Conservation (phyloP, 2,888 invertebrate species). For the Leptothorax acervorum region DNA sequence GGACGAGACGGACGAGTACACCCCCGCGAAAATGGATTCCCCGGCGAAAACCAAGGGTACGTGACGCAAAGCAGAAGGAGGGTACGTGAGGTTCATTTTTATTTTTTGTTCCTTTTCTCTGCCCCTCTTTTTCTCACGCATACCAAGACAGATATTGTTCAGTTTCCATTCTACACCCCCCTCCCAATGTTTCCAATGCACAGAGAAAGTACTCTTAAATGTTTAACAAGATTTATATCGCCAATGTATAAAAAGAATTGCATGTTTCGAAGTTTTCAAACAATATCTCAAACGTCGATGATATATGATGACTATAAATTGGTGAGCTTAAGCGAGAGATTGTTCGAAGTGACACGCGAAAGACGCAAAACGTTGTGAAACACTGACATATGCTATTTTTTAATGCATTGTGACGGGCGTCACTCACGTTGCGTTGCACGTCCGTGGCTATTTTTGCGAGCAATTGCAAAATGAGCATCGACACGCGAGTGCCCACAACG, state of each 20-base stretch:
- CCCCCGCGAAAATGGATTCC: constrained; percentile 86
- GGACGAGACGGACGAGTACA: constrained; percentile 88
- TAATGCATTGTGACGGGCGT: constrained; percentile 39
- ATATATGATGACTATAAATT: background rate
- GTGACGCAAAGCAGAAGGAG: constrained; percentile 77
- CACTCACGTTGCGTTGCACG: constrained; percentile 30
- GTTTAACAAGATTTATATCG: background rate
- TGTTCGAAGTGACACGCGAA: background rate
- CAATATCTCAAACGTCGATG: background rate
- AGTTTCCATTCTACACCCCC: background rate
- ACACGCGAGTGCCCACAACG: constrained; percentile 33
- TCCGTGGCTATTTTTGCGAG: constrained; percentile 39
- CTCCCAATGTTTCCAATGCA: background rate
- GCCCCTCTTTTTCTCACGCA: background rate
- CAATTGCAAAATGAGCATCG: constrained; percentile 51
- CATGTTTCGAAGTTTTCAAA: background rate
- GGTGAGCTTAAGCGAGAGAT: background rate
- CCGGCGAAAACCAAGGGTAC: constrained; percentile 88
- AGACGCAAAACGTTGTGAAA: constrained; percentile 24
- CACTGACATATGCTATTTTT: constrained; percentile 51
- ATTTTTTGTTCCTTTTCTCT: constrained; percentile 17
- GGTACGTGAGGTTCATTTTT: constrained; percentile 64
- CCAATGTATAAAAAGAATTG: background rate
- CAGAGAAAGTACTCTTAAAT: background rate
- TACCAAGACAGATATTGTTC: background rate